Base-by-base conservation (phyloP, 2,888 invertebrate genomes). In the Malacosoma neustria region DNA sequence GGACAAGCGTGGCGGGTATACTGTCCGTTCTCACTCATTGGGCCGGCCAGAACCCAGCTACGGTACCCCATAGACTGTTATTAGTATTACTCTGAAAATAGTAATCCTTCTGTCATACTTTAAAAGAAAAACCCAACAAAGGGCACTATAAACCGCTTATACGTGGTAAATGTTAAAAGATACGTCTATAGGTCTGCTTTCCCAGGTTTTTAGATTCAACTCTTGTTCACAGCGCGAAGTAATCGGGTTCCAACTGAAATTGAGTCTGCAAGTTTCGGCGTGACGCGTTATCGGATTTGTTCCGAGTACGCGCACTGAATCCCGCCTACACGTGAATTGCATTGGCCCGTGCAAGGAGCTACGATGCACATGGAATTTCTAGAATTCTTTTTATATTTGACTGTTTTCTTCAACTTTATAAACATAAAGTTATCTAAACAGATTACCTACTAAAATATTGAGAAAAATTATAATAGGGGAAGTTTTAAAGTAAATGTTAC, bases 201-300 rank as follows among this genome's bases (percentile, higher is more conserved):
- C 22, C 1, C 22, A 22, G 22, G 22, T 22, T 22, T 22, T 41
- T 36, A 52, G 55, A 64, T 64, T 64, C 64, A 56, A 49, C 55
- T 57, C 62, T 56, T 54, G 59, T 57, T 48, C 57, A 50, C 32
- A 30, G 22, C 12, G 57, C 55, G 43, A 54, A 71, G 77, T 79
- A 80, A 81, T 80, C 70, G 72, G 56, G 72, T 81, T 74, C 62
- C 61, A 57, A 56, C 57, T 66, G 72, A 69, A 76, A 76, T 77
- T 67, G 74, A 76, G 74, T 77, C 75, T 70, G 68, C 63, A 63
- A 72, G 70, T 72, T 72, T 66, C 60, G 56, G 62, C 65, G 61
- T 64, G 68, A 73, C 71, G 68, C 65, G 80, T 82, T 82, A 82
- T 82, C 82, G 70, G 77, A 79, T 84, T 82, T 81, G 76, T 72